A percentile compares a stretch with the other conserved stretches of the same genome.
Conservation (phyloP, 2,888 invertebrate genomes). For the Chelonus formosanus region DNA sequence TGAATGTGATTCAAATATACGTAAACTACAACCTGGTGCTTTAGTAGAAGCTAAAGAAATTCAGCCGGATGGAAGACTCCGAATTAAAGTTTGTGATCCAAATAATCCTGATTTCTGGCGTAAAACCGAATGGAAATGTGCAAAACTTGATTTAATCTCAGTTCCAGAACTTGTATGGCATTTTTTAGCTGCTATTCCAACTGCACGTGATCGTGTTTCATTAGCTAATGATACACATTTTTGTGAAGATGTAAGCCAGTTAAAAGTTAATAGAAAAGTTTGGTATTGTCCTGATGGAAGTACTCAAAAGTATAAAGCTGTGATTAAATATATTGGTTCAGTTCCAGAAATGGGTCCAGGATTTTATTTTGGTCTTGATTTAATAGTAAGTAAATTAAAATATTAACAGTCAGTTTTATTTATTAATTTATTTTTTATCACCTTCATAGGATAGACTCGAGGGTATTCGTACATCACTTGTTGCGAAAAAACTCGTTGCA, state of each 20-base stretch:
- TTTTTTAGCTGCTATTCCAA: conserved; percentile 67
- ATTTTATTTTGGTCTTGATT: conserved; percentile 69
- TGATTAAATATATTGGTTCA: conserved; percentile 68
- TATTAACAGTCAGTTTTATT: neutral
- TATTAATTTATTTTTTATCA: conserved; percentile 3
- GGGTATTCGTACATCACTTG: conserved; percentile 38
- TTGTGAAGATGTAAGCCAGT: conserved; percentile 63
- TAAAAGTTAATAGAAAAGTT: conserved; percentile 49
- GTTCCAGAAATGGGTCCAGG: conserved; percentile 68
- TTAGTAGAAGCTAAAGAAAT: conserved; percentile 52
- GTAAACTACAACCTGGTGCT: conserved; percentile 49
- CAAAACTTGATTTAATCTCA: conserved; percentile 49
- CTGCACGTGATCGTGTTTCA: conserved; percentile 67
- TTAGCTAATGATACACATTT: conserved; percentile 65
- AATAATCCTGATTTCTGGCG: conserved; percentile 48
- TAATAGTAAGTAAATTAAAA: conserved; percentile 57
- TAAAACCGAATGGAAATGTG: conserved; percentile 58
- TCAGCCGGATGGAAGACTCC: conserved; percentile 46
- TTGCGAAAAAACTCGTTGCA: conserved; percentile 46
- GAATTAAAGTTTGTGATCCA: conserved; percentile 46
- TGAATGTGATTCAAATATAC: conserved; percentile 48
- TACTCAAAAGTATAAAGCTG: conserved; percentile 49
- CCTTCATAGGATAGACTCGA: conserved; percentile 45
- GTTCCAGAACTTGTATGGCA: conserved; percentile 65
- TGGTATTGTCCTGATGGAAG: conserved; percentile 46